Conservation (phyloP, 2,888 invertebrate species). For the Drosophila prostipennis region DNA sequence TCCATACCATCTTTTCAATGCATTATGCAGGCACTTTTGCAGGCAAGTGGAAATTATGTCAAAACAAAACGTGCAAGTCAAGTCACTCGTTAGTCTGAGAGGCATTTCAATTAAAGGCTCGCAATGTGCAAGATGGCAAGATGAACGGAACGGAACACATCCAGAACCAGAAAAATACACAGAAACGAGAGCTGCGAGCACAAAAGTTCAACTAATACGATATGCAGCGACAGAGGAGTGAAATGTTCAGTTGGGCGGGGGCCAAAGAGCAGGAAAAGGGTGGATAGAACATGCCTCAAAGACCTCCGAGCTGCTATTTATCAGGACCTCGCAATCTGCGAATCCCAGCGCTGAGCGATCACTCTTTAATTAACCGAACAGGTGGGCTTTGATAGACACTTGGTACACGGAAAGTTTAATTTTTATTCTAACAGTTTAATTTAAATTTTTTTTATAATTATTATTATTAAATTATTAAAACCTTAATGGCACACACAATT, state of each 20-base stretch:
- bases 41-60: slow-evolving; percentile 74
- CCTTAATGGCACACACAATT: no score
- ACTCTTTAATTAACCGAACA: slow-evolving; percentile 2
- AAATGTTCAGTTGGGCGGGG: not conserved
- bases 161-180: slow-evolving; percentile 18
- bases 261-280: not conserved
- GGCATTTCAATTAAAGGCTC: slow-evolving; percentile 68
- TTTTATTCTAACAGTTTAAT: no score
- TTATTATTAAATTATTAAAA: no score
- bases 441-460: no score
- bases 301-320: slow-evolving; percentile 62
- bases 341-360: slow-evolving; percentile 42
- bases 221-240: slow-evolving; percentile 44
- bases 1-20: slow-evolving; percentile 17
- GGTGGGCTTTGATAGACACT: not conserved
- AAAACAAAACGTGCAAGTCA: slow-evolving; percentile 68
- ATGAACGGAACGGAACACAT: not conserved
- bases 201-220: slow-evolving; percentile 67
- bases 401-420: not conserved
- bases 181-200: slow-evolving; percentile 39
- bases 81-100: slow-evolving; percentile 54
- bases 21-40: slow-evolving; percentile 55
- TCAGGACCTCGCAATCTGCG: slow-evolving; percentile 65
- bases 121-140: slow-evolving; percentile 20
- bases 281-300: slow-evolving; percentile 36